A percentile compares a stretch with the other conserved stretches of the same genome.
Evolutionary conservation across 2,888 invertebrate genomes (phyloP).

Genomic region (Trisateles emortualis): DNA sequence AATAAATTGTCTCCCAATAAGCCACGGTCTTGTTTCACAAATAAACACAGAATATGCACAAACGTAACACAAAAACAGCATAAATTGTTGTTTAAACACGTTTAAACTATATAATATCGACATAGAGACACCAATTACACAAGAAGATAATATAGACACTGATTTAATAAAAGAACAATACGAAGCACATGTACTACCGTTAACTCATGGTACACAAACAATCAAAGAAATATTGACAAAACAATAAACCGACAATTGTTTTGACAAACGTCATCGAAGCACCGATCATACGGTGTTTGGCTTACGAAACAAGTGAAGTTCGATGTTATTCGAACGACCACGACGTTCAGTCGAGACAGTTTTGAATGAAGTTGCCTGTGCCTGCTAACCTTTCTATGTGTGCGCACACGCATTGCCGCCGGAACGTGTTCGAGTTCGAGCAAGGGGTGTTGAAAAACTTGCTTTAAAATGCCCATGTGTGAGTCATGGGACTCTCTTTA

Average conservation of each 20-base stretch:
- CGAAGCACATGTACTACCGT: constrained; percentile 47
- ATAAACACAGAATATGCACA: constrained; percentile 24
- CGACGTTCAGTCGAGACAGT: constrained; percentile 57
- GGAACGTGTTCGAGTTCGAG: constrained; percentile 44
- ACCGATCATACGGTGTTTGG: constrained; percentile 71
- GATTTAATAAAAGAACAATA: constrained; percentile 44
- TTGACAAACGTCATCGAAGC: constrained; percentile 73
- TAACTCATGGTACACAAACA: constrained; percentile 54
- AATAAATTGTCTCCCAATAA: constrained; percentile 4
- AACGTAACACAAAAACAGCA: constrained; percentile 19
- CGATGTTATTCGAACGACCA: constrained; percentile 35
- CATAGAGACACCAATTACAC: constrained; percentile 20
- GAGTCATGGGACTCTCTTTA: constrained; percentile 36
- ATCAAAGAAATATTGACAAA: constrained; percentile 74
- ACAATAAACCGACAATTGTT: constrained; percentile 74
- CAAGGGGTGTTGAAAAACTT: constrained; percentile 60
- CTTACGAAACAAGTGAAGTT: constrained; percentile 74
- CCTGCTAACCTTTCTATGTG: constrained; percentile 58
- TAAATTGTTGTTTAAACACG: constrained; percentile 27
- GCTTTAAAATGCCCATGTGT: constrained; percentile 49
- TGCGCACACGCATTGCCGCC: constrained; percentile 48
- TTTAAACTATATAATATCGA: constrained; percentile 15
- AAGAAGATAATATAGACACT: constrained; percentile 16
- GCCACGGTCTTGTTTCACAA: constrained; percentile 11
- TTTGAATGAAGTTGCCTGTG: constrained; percentile 78